phyloP scores from a whole-genome alignment of 2,113 vertebrate species.

The Nansenia antarctica region DNA sequence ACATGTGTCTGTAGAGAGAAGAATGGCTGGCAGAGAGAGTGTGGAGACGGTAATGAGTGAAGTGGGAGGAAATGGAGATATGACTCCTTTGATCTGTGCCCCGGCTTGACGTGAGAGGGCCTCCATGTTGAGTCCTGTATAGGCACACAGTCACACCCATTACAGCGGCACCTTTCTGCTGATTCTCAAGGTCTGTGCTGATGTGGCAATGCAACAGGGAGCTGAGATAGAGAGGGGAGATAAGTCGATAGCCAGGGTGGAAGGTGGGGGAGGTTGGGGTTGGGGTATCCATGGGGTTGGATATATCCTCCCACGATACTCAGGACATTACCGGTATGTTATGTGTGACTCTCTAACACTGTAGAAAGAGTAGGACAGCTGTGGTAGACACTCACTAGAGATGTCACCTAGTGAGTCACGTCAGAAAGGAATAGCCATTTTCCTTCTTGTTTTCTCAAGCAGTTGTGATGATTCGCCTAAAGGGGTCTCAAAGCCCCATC shows the following conservation, averaged over 20 bases:
- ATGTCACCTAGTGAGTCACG: too few relatives aligned
- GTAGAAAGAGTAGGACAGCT: background rate
- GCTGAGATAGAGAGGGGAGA: background rate
- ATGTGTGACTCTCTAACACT: background rate
- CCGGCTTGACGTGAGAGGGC: slow-evolving; percentile 22
- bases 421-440: too few relatives aligned
- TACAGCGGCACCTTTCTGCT: slow-evolving; percentile 17
- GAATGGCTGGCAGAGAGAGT: slow-evolving; percentile 5
- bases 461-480: too few relatives aligned
- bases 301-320: background rate
- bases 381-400: background rate
- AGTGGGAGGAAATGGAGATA: slow-evolving; percentile 21
- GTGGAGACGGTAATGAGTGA: background rate
- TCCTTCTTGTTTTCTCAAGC: too few relatives aligned
- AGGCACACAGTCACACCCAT: slow-evolving; percentile 14
- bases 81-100: slow-evolving; percentile 13
- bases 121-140: slow-evolving; percentile 23
- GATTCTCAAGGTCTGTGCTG: background rate
- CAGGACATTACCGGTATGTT: background rate
- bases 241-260: background rate
- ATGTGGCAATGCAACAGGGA: background rate
- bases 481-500: background rate
- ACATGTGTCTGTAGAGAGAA: background rate
- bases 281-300: background rate
- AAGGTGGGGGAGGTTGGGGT: background rate